Evolutionary conservation across 2,113 vertebrate genomes (phyloP).

Genomic region (Quiscalus mexicanus): DNA sequence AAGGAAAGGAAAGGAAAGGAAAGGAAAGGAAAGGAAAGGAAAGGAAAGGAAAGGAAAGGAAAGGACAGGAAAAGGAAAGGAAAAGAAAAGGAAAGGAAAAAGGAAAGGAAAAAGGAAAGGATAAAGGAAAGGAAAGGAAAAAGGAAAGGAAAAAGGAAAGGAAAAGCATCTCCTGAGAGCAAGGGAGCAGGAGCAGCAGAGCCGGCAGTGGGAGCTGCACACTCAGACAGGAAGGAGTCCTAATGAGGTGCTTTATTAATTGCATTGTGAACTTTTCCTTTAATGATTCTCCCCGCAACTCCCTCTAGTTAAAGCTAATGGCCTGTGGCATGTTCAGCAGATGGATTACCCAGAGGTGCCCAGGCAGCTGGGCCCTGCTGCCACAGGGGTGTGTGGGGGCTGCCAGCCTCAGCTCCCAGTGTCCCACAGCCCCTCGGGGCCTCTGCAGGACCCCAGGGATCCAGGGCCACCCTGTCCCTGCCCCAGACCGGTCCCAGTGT

Average conservation of each 20-base stretch:
- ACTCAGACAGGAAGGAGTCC: background rate
- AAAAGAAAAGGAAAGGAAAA: background rate
- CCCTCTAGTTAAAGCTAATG: conserved; percentile 68
- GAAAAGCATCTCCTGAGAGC: background rate
- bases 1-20: background rate
- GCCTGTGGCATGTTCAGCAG: conserved; percentile 61
- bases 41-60: background rate
- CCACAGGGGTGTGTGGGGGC: background rate
- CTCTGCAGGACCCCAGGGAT: background rate
- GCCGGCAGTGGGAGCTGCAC: background rate
- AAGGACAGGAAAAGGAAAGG: too few relatives aligned
- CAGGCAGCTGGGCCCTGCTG: background rate
- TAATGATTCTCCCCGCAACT: conserved; percentile 43
- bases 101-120: too few relatives aligned
- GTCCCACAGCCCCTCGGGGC: background rate
- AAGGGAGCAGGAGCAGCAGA: background rate
- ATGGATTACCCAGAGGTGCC: conserved; percentile 36
- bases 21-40: too few relatives aligned
- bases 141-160: background rate
- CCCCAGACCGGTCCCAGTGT: rapidly evolving
- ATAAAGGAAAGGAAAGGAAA: too few relatives aligned
- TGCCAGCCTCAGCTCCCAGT: background rate
- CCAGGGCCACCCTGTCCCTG: too few relatives aligned
- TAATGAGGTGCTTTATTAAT: conserved; percentile 70
- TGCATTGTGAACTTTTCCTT: conserved; percentile 33